Evolutionary conservation across 2,113 vertebrate genomes (phyloP), one percentile per base, ranked within the genome.

Genomic region (Gambusia affinis): DNA sequence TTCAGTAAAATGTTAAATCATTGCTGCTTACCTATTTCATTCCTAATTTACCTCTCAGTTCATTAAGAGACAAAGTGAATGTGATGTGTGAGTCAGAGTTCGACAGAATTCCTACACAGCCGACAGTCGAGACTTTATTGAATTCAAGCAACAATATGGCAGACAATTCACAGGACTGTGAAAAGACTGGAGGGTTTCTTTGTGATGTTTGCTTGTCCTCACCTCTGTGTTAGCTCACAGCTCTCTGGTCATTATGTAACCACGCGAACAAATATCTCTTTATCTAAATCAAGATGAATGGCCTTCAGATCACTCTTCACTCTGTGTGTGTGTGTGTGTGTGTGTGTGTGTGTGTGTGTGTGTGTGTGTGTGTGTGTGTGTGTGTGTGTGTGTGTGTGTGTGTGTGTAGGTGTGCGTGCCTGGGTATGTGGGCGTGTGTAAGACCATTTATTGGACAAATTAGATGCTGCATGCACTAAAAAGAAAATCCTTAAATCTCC

Each of bases 241-340:
- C 67, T 71, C 85, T 63, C 69, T 33, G 64, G 33, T 82, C 60
- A 73, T 92, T 92, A 92, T 87, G 73, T 79, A 91, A 91, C 83
- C 64, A 71, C 78, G 70, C 64, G 66, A 85, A 89, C 87, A 90
- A 85, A 88, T 75, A 75, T 86, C 70, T 77, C 84, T 89, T 86
- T 89, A 84, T 89, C 74, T 79, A 60, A 62, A 57, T 60, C 60
- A 69, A 87, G 80, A 87, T 66, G 67, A 82, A 79, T 76, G 65
- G 29, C 7, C 44, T 79, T 68, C 70, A 60, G 70, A 15, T 35
- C 28, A 66, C 28, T 31, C 70, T 19, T 35, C 62, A 44, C 15
- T 69, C 37, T 70, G 12, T 63, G 30, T 61, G 14, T 54, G n/a
- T 64, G 27, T 64, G 35, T 11, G 37, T n/a, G 57, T 33, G 54